Evolutionary conservation across 1,140 invertebrate species (phyloP), one percentile per base, ranked within the genome.

Genomic region (Caenorhabditis remanei): DNA sequence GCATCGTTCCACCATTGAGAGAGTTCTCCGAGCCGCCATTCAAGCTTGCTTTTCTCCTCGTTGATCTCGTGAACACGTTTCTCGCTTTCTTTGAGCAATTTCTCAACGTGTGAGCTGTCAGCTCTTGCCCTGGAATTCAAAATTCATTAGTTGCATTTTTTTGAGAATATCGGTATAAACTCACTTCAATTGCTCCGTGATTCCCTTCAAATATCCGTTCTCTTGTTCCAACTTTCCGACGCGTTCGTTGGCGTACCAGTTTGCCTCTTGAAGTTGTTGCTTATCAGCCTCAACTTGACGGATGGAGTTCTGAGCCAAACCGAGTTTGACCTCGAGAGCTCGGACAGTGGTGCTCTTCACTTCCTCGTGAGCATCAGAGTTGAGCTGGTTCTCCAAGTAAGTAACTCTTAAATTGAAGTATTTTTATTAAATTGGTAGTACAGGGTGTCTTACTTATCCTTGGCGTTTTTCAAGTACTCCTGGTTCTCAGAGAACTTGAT

Each of bases 1-100:
- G 89, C 89, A 48, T 90, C 89, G 82, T 90, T 90, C 89, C 89
- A 90, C 61, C 83, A 90, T 65, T 90, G 89, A 9, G 61, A 83
- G 55, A 90, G 63, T 55, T 90, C 89, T 7, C 89, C 89, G 19
- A 85, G 83, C 2, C 83, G n/a, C 87, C 87, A 87, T 32, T 87
- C 87, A 5, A 86, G 71, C 48, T 83, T 84, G 40, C 61, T 65
- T 43, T 71, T 71, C 43, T 75, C 83, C 43, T 87, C 87, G 43
- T 58, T 58, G 43, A 87, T 83, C 21, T 82, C 55, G 14, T 32
- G 53, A n/a, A 87, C 71, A 9, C 67, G 58, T 19, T 71, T 71
- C 56, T 87, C 86, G 41, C 71, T 87, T n/a, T 87, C 86, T 19
- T 71, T 71, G 32, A 87, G 82, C 41, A 87, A 24, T 14, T 87